Conservation (phyloP, 2,113 vertebrate genomes). For the Regulus satrapa region DNA sequence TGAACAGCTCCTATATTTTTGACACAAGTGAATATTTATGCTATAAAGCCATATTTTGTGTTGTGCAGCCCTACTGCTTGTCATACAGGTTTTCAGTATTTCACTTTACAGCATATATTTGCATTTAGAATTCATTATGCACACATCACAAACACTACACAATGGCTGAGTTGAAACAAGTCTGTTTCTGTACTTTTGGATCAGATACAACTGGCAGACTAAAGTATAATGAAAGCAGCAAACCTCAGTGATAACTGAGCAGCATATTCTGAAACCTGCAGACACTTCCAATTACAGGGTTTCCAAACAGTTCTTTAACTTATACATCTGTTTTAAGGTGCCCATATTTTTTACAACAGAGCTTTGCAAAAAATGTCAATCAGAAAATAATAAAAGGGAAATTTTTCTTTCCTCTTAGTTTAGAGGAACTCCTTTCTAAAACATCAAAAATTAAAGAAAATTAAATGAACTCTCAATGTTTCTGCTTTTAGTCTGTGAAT, state of each 20-base stretch:
- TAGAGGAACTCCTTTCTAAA: not conserved
- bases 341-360: not conserved
- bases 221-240: conserved; percentile 28
- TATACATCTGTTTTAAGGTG: not conserved
- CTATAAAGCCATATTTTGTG: conserved; percentile 40
- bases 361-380: not conserved
- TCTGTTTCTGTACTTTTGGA: conserved; percentile 46
- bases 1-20: conserved; percentile 25
- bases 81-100: conserved; percentile 46
- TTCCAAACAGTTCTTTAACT: not conserved
- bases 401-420: not conserved
- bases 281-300: conserved; percentile 22
- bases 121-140: conserved; percentile 51
- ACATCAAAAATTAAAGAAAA: not conserved
- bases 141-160: conserved; percentile 50
- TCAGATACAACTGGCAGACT: conserved; percentile 42
- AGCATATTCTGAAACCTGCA: not conserved
- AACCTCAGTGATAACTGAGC: conserved; percentile 14
- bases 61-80: conserved; percentile 36
- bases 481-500: not conserved
- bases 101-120: conserved; percentile 51
- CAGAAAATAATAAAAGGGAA: not conserved
- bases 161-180: conserved; percentile 58
- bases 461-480: not conserved
- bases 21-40: conserved; percentile 48